Evolutionary conservation across 2,113 vertebrate genomes (phyloP).

Genomic region (Eptesicus fuscus): DNA sequence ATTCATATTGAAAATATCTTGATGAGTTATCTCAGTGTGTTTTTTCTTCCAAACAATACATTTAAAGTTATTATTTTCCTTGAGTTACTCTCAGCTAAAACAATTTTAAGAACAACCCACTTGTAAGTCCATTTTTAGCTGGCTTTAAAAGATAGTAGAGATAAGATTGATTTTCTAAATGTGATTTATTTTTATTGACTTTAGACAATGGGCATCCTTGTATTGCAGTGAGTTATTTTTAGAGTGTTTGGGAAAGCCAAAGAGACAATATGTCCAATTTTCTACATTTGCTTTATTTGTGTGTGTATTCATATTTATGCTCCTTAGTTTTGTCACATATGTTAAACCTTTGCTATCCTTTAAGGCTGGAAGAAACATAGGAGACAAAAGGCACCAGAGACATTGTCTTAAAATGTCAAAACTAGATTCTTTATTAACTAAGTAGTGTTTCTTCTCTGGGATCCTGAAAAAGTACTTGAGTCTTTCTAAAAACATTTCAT

Average conservation of each 20-base stretch:
- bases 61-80: background rate
- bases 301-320: background rate
- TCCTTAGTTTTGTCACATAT: background rate
- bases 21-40: background rate
- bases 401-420: slow-evolving; percentile 5
- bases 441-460: background rate
- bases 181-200: background rate
- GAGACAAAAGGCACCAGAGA: background rate
- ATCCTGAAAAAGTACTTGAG: background rate
- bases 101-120: background rate
- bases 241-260: background rate
- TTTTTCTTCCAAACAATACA: background rate
- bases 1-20: background rate
- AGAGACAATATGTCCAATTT: background rate
- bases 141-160: background rate
- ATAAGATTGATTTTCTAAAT: slow-evolving; percentile 2
- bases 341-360: background rate
- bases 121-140: slow-evolving; percentile 19
- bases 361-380: background rate
- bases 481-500: background rate
- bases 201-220: background rate
- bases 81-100: slow-evolving; percentile 19
- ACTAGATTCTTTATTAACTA: background rate
- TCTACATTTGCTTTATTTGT: background rate
- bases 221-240: slow-evolving; percentile 1